Conservation (phyloP, 2,113 vertebrate species). For the Rhinolophus sinicus region DNA sequence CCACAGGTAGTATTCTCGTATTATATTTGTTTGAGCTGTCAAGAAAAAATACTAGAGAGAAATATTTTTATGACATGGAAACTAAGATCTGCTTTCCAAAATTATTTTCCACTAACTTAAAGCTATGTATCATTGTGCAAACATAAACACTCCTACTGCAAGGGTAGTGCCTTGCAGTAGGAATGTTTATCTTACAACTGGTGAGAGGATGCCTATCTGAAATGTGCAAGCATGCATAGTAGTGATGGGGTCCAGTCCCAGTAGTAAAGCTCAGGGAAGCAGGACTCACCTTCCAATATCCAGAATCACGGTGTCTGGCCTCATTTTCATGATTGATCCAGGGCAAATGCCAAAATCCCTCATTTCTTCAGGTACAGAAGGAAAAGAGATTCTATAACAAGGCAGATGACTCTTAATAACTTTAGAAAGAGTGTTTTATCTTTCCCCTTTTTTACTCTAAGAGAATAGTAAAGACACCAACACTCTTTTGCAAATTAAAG, state of each 20-base stretch:
- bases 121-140: conserved; percentile 61
- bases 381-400: background rate
- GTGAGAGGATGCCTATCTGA: conserved; percentile 36
- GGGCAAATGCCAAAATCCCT: conserved; percentile 1
- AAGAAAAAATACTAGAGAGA: conserved; percentile 68
- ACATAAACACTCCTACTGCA: conserved; percentile 49
- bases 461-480: background rate
- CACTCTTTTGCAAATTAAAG: background rate
- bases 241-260: background rate
- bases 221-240: background rate
- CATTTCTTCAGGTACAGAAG: background rate
- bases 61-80: conserved; percentile 81
- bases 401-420: background rate
- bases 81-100: conserved; percentile 72
- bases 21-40: conserved; percentile 78
- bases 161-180: background rate
- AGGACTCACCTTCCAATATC: conserved; percentile 63
- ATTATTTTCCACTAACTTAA: conserved; percentile 78
- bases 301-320: conserved; percentile 59
- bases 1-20: conserved; percentile 78
- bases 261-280: conserved; percentile 45
- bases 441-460: background rate
- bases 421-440: background rate
- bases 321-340: conserved; percentile 69
- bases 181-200: conserved; percentile 46